Evolutionary conservation across 2,797 vertebrate species (phyloP), one percentile per base, ranked within the genome.

Genomic region (Sebastes cheni): DNA sequence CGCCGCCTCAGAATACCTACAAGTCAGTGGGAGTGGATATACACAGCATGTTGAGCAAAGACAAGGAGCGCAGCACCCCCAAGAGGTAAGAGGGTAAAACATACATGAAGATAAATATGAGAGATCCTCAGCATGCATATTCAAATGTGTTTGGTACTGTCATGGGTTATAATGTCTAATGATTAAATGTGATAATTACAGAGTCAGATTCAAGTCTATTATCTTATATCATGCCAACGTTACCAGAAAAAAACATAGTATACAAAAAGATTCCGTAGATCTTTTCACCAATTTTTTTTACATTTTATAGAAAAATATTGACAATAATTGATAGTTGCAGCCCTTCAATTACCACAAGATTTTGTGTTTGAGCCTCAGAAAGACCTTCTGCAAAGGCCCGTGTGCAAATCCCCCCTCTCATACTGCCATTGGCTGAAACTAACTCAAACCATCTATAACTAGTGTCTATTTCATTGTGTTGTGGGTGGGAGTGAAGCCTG

Each of bases 21-120:
- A 82, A 60, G 59, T 73, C 77, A 64, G 70, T 90, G 68, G 95
- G 88, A 36, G 92, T 85, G 2, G 89, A 93, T 58, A 83, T 86
- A 61, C 93, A 92, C 68, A 89, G 84, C 78, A 71, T 84, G 56
- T 70, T 73, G 14, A 89, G 68, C 72, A 91, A 89, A 78, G 91
- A 91, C 7, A 80, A 90, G 75, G 92, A 94, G 54, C 56, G 83
- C 59, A 55, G 86, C 86, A 65, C 78, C 80, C 27, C 83, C 84
- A 76, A 89, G 77, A 90, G 90, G 91, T 92, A 73, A 85, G 80
- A 75, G 2, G 39, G 23, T 8, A 10, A 67, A 75, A 14, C 36
- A 32, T 18, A 67, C 8, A n/a, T 22, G 8, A 11, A 60, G 16
- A 71, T 42, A 4, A 16, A 20, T 22, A 27, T 62, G 2, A 32